Percentiles rank a stretch among this genome's conserved stretches.
phyloP scores from a whole-genome alignment of 2,113 vertebrate species.

The Anarhynchus alexandrinus region DNA sequence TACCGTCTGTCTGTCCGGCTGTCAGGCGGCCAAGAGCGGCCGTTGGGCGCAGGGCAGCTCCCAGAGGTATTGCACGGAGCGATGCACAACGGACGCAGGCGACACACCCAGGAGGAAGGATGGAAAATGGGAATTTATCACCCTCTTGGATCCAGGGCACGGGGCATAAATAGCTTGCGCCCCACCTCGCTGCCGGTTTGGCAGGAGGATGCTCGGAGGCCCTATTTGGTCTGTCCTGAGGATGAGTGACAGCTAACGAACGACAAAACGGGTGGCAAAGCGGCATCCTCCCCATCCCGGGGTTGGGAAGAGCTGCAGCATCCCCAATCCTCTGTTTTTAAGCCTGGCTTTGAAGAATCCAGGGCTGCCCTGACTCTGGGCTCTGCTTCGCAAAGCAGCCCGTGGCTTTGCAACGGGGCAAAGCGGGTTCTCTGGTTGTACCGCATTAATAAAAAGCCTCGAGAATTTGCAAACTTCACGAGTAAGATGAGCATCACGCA shows the following conservation, averaged over 20 bases:
- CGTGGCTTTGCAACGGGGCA: neutral
- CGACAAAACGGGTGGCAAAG: neutral
- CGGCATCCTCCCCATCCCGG: neutral
- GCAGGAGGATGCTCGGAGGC: neutral
- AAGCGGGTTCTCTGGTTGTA: neutral
- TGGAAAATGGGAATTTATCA: constrained; percentile 18
- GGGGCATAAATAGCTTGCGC: neutral
- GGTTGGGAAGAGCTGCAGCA: neutral
- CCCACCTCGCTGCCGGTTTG: neutral
- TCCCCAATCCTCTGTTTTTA: neutral
- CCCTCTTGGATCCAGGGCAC: neutral
- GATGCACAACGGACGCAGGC: neutral
- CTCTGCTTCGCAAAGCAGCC: neutral
- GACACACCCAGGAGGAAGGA: neutral
- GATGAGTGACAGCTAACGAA: fast-evolving
- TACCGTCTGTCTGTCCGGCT: neutral
- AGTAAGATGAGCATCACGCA: neutral
- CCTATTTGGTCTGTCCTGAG: neutral
- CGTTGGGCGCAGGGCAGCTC: neutral
- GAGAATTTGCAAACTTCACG: neutral
- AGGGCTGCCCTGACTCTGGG: neutral
- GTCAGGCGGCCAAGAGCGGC: constrained; percentile 12
- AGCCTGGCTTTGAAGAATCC: neutral
- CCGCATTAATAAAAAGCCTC: neutral
- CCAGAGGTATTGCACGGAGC: neutral